Conservation (phyloP, 1,140 invertebrate genomes). For the Cydia amplana region DNA sequence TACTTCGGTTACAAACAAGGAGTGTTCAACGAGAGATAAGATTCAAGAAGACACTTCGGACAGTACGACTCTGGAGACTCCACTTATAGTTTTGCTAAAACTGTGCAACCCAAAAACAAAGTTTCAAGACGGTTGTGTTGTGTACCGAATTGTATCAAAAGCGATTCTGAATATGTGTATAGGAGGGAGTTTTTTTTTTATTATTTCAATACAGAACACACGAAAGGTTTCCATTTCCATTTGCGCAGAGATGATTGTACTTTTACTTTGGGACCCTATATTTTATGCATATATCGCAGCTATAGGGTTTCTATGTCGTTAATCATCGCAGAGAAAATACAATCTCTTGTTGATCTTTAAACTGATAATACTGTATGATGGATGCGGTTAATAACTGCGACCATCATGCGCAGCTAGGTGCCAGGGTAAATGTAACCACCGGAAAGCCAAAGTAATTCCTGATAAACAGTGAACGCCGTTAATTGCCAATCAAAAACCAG, state of each 20-base stretch:
- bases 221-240: too few relatives aligned
- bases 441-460: background rate
- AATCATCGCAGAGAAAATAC: too few relatives aligned
- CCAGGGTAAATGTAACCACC: too few relatives aligned
- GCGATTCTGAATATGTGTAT: background rate
- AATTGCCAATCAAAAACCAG: constrained; percentile 5
- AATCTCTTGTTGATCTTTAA: too few relatives aligned
- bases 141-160: background rate
- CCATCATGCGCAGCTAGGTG: too few relatives aligned
- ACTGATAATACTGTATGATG: too few relatives aligned
- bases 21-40: background rate
- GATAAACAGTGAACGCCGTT: background rate
- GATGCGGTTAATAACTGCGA: too few relatives aligned
- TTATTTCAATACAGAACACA: too few relatives aligned
- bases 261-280: too few relatives aligned
- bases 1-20: background rate
- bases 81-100: background rate
- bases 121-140: background rate
- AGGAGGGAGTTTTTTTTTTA: background rate
- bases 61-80: background rate
- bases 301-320: too few relatives aligned
- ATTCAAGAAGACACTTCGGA: background rate
- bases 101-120: background rate
- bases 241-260: too few relatives aligned
- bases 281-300: too few relatives aligned